Percentiles rank a stretch among this genome's conserved stretches.
Conservation (phyloP, 2,888 invertebrate species). For the Synanthedon vespiformis region DNA sequence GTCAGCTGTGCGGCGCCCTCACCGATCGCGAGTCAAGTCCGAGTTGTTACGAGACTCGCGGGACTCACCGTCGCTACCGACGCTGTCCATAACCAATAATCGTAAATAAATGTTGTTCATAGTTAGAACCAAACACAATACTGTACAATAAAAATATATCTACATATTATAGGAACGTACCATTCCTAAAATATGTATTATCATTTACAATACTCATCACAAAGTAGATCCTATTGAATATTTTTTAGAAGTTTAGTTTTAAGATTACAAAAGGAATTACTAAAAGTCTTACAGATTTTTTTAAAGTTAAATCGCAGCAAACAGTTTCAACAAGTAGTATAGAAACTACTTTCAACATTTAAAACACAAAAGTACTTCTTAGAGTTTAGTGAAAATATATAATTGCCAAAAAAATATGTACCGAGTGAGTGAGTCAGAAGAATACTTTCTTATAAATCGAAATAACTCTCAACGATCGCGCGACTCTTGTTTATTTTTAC, state of each 20-base stretch:
- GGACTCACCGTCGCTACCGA: conserved; percentile 54
- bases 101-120: conserved; percentile 55
- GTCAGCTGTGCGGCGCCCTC: conserved; percentile 46
- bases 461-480: conserved; percentile 43
- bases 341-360: neutral
- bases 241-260: too few relatives aligned
- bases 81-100: conserved; percentile 68
- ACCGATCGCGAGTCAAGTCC: conserved; percentile 40
- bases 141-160: neutral
- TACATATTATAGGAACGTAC: neutral
- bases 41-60: conserved; percentile 63
- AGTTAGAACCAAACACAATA: conserved; percentile 15
- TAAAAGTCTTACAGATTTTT: too few relatives aligned
- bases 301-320: too few relatives aligned
- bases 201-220: too few relatives aligned
- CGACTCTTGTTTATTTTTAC: conserved; percentile 65
- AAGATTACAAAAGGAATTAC: too few relatives aligned
- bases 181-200: too few relatives aligned
- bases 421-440: neutral
- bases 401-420: neutral
- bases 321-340: too few relatives aligned
- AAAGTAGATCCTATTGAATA: too few relatives aligned
- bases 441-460: neutral
- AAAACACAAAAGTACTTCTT: neutral
- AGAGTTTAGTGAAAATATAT: neutral